These are phyloP conservation scores for Leuciscus idus DNA, from an alignment of 2,113 vertebrate species.

Conservation along the genomic window DNA sequence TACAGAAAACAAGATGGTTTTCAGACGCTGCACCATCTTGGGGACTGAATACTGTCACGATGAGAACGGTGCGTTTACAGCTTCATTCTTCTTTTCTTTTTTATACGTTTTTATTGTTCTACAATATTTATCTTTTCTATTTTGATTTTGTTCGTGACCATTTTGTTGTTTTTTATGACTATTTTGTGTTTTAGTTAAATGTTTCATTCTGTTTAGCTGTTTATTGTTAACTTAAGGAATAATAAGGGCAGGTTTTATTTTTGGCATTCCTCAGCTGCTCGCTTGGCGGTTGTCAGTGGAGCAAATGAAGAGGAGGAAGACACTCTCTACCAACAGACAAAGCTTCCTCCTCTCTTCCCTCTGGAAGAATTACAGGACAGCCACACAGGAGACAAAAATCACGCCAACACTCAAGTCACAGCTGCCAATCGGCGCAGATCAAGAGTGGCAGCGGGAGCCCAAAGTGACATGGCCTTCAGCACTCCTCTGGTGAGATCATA, in stretches of 20 bases:
- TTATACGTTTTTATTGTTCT: background rate
- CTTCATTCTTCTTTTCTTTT: no score
- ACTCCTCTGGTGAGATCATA: constrained; percentile 71
- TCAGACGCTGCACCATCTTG: constrained; percentile 89
- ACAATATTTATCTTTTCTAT: background rate
- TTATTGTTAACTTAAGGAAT: background rate
- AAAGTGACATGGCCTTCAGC: constrained; percentile 73
- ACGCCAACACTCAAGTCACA: constrained; percentile 27
- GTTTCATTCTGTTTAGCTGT: background rate
- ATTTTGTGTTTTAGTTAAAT: background rate
- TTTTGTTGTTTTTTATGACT: background rate
- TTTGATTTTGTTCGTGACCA: background rate
- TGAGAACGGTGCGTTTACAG: constrained; percentile 84
- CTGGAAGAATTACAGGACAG: constrained; percentile 51
- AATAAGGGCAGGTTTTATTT: background rate
- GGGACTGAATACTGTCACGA: constrained; percentile 90
- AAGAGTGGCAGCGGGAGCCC: constrained; percentile 54
- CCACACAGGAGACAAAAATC: constrained; percentile 37
- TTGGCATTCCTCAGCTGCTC: constrained; percentile 63
- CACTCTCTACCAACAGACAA: constrained; percentile 62
- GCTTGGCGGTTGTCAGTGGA: constrained; percentile 66
- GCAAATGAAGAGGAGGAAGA: constrained; percentile 68
- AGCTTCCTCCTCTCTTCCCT: constrained; percentile 48
- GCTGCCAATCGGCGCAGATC: constrained; percentile 45
- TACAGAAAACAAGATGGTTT: constrained; percentile 98